Evolutionary conservation across 2,113 vertebrate genomes (phyloP).

Genomic region (Sphaerodactylus townsendi): DNA sequence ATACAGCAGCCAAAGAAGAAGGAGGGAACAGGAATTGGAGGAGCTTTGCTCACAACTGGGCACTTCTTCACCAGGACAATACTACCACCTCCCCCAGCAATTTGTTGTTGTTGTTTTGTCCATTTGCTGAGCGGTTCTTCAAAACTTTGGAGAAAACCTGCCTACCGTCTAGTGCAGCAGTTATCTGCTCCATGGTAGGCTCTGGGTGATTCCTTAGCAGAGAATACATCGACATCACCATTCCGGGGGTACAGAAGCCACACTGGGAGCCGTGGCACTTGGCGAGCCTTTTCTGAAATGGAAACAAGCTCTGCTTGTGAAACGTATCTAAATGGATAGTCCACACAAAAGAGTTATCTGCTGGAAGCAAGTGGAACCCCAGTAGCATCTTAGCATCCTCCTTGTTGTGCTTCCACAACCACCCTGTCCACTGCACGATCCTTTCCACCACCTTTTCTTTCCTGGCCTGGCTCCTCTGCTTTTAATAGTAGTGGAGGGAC

Average conservation of each 20-base stretch:
- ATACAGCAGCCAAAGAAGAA: too few species aligned
- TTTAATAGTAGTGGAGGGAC: background rate
- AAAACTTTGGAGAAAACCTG: background rate
- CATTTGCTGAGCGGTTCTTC: too few species aligned
- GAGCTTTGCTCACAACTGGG: too few species aligned
- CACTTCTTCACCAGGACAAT: too few species aligned
- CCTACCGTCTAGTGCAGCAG: constrained; percentile 75
- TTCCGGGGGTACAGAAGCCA: constrained; percentile 89
- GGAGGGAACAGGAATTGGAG: too few species aligned
- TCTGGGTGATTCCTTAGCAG: constrained; percentile 81
- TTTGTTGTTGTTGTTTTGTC: too few species aligned
- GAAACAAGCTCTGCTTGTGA: background rate
- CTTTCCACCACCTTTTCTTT: background rate
- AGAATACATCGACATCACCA: constrained; percentile 88
- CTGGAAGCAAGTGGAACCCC: too few species aligned
- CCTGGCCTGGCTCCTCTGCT: background rate
- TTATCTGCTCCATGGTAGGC: constrained; percentile 80
- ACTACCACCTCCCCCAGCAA: too few species aligned
- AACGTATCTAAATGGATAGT: background rate
- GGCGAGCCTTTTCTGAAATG: constrained; percentile 82
- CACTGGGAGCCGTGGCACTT: constrained; percentile 87
- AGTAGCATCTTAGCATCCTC: too few species aligned
- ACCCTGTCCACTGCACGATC: too few species aligned
- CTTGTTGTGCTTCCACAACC: too few species aligned
- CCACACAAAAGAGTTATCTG: background rate